phyloP scores from a whole-genome alignment of 2,797 vertebrate genomes.

The Alexandromys oeconomus region DNA sequence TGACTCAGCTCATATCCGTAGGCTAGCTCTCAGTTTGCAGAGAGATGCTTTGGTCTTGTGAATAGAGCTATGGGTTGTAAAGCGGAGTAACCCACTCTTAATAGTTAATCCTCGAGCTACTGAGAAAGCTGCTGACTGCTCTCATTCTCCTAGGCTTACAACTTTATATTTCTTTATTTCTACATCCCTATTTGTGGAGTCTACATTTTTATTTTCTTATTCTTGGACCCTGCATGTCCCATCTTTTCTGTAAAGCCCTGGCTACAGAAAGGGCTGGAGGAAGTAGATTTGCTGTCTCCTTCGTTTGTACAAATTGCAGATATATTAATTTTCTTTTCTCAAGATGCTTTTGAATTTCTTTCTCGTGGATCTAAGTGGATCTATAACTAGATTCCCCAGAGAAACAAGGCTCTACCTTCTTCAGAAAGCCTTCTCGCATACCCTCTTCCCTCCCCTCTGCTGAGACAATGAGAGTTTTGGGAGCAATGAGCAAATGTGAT shows the following conservation, averaged over 20 bases:
- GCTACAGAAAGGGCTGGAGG: background rate
- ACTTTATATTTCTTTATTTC: too few species aligned
- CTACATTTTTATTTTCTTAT: too few species aligned
- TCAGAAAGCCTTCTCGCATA: conserved; percentile 28
- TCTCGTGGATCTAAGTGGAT: background rate
- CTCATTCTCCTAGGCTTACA: too few species aligned
- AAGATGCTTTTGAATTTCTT: background rate
- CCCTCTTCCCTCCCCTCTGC: background rate
- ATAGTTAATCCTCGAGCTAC: too few species aligned
- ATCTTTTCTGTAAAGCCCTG: background rate
- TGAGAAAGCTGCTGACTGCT: too few species aligned
- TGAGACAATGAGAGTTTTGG: background rate
- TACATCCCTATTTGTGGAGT: too few species aligned
- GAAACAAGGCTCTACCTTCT: background rate
- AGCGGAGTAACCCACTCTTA: too few species aligned
- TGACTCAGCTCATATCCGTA: too few species aligned
- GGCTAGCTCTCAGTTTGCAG: too few species aligned
- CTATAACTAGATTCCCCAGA: background rate
- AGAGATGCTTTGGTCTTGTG: too few species aligned
- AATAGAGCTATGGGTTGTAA: too few species aligned
- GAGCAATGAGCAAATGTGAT: background rate
- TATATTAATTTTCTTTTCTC: background rate
- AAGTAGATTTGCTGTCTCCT: background rate
- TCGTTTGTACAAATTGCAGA: background rate
- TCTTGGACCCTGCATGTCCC: too few species aligned